Conservation (phyloP, 2,888 invertebrate genomes). For the Athalia circularis region DNA sequence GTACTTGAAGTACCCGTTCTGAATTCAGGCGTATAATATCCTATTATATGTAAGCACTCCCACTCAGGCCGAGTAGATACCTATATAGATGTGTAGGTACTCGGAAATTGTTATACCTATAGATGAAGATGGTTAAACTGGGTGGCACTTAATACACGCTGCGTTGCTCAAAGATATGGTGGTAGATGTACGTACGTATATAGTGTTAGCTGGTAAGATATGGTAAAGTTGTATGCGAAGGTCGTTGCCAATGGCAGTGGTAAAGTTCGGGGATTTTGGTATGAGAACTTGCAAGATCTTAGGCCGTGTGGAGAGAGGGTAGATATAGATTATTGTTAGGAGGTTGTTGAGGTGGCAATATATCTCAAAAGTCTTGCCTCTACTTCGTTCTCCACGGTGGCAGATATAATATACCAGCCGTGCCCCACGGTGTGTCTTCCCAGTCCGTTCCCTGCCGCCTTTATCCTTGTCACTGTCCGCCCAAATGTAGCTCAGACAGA, state of each 20-base stretch:
- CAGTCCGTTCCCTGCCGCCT: conserved; percentile 19
- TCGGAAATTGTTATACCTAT: background rate
- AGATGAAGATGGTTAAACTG: conserved; percentile 16
- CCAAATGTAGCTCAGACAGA: background rate
- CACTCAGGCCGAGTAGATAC: no score
- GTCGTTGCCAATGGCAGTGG: conserved; percentile 33
- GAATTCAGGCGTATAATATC: no score
- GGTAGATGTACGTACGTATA: no score
- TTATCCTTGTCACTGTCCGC: conserved; percentile 34
- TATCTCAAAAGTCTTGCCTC: conserved; percentile 55
- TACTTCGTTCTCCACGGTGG: conserved; percentile 16
- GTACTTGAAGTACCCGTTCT: no score
- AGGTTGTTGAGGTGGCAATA: conserved; percentile 55
- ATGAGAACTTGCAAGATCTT: background rate
- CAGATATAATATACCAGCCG: conserved; percentile 40
- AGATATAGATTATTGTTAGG: conserved; percentile 57
- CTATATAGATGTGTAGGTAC: no score
- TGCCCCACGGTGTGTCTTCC: conserved; percentile 37
- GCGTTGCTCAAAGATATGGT: conserved; percentile 31
- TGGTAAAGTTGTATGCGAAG: background rate
- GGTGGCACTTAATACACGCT: conserved; percentile 23
- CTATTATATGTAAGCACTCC: no score
- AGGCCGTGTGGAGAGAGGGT: conserved; percentile 41
- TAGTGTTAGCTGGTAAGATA: background rate
- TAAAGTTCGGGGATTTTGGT: conserved; percentile 31